Base-by-base conservation (phyloP, 2,888 invertebrate genomes). In the Trachelus iudaicus region DNA sequence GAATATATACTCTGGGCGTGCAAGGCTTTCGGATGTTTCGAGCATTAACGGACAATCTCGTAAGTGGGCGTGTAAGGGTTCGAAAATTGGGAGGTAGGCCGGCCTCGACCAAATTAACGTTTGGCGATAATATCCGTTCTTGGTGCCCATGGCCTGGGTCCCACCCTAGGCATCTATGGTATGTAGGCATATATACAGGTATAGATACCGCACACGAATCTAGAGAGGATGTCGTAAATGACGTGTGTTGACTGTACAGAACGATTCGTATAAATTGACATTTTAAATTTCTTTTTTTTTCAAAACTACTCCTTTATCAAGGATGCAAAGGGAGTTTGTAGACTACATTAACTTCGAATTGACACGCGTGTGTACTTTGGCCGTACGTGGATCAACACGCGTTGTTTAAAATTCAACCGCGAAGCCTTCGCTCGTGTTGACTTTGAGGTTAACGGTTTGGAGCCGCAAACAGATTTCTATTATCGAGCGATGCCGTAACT, bases 21-120 rank as follows among this genome's bases (percentile, higher is more conserved):
- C 56, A 23, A 56, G 56, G 9, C 56, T 56, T 56, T 56, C 56
- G 56, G 56, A 23, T 23, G 87, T 90, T 90, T 90, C 87, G 87
- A 87, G 87, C 88, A 89, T 90, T 89, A 89, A 87, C 90, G 89
- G 89, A 90, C 90, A 90, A 91, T 90, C 90, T 90, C 89, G 86
- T 89, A 89, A 90, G 91, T 91, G 91, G 91, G 91, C 91, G 91
- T 91, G 91, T 89, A 88, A 90, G 88, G 89, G 88, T 88, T 88
- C 87, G 91, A 91, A 91, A 91, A 91, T 91, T 91, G 91, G 91
- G 90, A 90, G 91, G 90, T 89, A 89, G 90, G 90, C 88, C 86
- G 90, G 88, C 86, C 90, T 88, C 87, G 89, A 86, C 88, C 89
- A 91, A 91, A 91, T 91, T 91, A 91, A 91, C 90, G 89, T 91